Conservation (phyloP, 1,140 invertebrate genomes). For the roundworm (Caenorhabditis elegans) region WBcel235 BX284602.5:10327501-10328000, state of each 20-base stretch:
- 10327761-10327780: constrained; percentile 13
- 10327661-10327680: no score
- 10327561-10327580: no score
- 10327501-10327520: not conserved
- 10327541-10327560: no score
- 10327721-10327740: not conserved
- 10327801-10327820: not conserved
- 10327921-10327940: no score
- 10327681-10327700: constrained; percentile 16
- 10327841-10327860: not conserved
- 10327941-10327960: no score
- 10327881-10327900: not conserved
- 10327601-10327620: not conserved
- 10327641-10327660: not conserved
- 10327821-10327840: not conserved
- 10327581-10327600: constrained; percentile 26
- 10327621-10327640: constrained; percentile 22
- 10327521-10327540: constrained; percentile 27
- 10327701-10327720: constrained; percentile 11
- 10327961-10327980: no score
- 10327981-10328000: no score
- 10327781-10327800: no score
- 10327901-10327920: no score
- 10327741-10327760: not conserved
- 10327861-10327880: not conserved